A percentile compares a stretch with the other conserved stretches of the same genome.
phyloP scores from a whole-genome alignment of 2,797 vertebrate genomes.

The Sciurus carolinensis region DNA sequence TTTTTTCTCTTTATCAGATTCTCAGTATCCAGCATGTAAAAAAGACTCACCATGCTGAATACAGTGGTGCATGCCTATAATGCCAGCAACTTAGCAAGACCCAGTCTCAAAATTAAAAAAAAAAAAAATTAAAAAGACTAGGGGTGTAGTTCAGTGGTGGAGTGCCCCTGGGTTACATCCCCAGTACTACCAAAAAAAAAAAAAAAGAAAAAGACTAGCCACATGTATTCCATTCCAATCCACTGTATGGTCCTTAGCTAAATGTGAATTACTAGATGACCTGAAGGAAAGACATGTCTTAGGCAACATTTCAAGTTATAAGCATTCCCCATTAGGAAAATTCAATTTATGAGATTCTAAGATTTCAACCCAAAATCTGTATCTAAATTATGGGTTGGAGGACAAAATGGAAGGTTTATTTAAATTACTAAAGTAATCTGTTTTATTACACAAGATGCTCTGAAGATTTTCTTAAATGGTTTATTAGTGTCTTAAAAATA shows the following conservation, averaged over 20 bases:
- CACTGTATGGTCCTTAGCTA: neutral
- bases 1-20: constrained; percentile 27
- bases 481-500: constrained; percentile 59
- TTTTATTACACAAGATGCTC: constrained; percentile 38
- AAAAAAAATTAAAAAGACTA: too few species aligned
- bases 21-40: neutral
- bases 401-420: neutral
- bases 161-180: too few species aligned
- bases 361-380: constrained; percentile 46
- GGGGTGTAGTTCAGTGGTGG: too few species aligned
- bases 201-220: neutral
- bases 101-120: too few species aligned
- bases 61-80: too few species aligned
- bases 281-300: neutral
- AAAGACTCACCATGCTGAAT: neutral
- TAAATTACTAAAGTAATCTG: constrained; percentile 51
- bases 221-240: neutral
- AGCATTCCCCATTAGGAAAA: constrained; percentile 21
- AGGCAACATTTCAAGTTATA: constrained; percentile 34
- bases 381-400: neutral
- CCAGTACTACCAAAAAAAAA: neutral
- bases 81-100: too few species aligned
- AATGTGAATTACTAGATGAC: constrained; percentile 45
- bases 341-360: constrained; percentile 2
- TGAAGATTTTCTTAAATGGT: constrained; percentile 49